Base-by-base conservation (phyloP, 2,113 vertebrate genomes). In the Tympanuchus pallidicinctus region DNA sequence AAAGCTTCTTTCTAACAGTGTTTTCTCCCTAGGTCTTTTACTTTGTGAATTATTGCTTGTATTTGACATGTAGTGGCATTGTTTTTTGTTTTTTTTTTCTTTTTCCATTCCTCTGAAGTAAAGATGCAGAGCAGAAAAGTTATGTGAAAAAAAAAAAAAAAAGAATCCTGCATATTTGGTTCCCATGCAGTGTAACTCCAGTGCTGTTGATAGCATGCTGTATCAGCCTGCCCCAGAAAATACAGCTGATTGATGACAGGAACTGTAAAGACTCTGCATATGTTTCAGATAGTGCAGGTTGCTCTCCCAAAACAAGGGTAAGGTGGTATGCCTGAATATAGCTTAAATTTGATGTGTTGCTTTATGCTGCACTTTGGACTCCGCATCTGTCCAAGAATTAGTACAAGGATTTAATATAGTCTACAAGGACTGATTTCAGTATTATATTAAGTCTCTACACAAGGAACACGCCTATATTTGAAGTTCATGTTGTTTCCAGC, bases 351-450 rank as follows among this genome's bases (percentile, higher is more conserved):
- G 28, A 34, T 32, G 16, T 25, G n/a, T 16, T n/a, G 19, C 32
- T 25, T 28, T 32, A 40, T 30, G 6, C 19, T 32, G 19, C 15
- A 4, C 30, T 45, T 45, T 27, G 61, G 38, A 42, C 13, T 60
- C 20, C n/a, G 22, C 0, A 1, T 22, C 10, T 36, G 19, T 2
- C 11, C 1, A 0, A 70, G 11, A 50, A 13, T 50, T 50, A 50
- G 48, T 24, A 11, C 48, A 50, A 50, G 48, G 48, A 22, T 13
- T 50, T 56, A 67, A 50, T 14, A 15, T 45, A 56, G 15, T 7
- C 40, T 61, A 30, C 13, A 70, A 89, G 48, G 43, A 25, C 11
- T 45, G 14, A 71, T 59, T 83, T 81, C 72, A 90, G 34, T 22
- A 57, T 78, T 89, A 22, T 28, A 67, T 42, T 34, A 34, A 57